Percentiles rank a stretch among this genome's conserved stretches.
Evolutionary conservation across 2,113 vertebrate genomes (phyloP).

Genomic region (Chaetodon trifascialis): DNA sequence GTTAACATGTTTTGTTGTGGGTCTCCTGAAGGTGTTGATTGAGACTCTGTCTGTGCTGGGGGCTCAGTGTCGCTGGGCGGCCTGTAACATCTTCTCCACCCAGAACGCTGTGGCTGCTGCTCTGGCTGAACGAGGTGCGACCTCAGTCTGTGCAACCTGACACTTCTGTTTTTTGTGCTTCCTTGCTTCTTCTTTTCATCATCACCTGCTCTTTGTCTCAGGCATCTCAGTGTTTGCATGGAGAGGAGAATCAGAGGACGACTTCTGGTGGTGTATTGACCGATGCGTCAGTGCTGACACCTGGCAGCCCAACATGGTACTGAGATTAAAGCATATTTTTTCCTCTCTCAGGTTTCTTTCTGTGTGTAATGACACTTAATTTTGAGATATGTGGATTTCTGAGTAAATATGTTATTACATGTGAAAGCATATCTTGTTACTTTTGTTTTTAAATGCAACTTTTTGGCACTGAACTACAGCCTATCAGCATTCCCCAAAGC

Average conservation of each 20-base stretch:
- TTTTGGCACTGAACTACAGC: no score
- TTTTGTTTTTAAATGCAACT: no score
- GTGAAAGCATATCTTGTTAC: no score
- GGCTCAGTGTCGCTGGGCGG: slow-evolving; percentile 95
- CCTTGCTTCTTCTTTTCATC: not conserved
- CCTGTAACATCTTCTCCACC: slow-evolving; percentile 97
- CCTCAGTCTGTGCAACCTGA: not conserved
- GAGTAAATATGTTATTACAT: no score
- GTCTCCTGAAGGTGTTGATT: slow-evolving; percentile 89
- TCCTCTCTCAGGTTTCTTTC: no score
- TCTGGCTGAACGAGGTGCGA: slow-evolving; percentile 91
- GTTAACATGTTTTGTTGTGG: not conserved
- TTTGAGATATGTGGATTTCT: no score
- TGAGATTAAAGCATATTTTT: no score
- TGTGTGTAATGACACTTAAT: no score
- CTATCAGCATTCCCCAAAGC: not conserved
- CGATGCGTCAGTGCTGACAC: slow-evolving; percentile 89
- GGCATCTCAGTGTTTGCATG: slow-evolving; percentile 95
- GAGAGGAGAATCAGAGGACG: slow-evolving; percentile 95
- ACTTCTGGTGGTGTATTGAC: slow-evolving; percentile 99
- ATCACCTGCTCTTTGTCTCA: slow-evolving; percentile 42
- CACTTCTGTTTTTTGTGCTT: not conserved
- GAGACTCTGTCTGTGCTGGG: slow-evolving; percentile 91
- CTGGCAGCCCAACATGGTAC: slow-evolving; percentile 97
- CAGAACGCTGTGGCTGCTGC: slow-evolving; percentile 95